Evolutionary conservation across 2,888 invertebrate species (phyloP).

Genomic region (Rhingia campestris): DNA sequence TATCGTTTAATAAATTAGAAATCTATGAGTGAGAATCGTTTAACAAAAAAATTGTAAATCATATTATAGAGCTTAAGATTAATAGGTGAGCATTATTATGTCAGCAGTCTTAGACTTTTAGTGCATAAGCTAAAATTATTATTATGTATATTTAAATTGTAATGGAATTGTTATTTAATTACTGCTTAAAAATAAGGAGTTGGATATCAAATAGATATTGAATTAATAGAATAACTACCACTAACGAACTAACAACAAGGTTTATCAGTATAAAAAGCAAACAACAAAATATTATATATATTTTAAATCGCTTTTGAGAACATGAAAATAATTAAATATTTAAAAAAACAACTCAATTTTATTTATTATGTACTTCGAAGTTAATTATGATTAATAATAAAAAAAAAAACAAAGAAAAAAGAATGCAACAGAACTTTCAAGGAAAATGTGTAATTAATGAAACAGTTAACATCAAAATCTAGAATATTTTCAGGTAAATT

Average conservation of each 20-base stretch:
- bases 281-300: constrained; percentile 1
- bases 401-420: background rate
- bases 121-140: constrained; percentile 47
- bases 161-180: constrained; percentile 30
- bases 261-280: constrained; percentile 33
- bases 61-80: constrained; percentile 52
- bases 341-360: constrained; percentile 48
- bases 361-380: constrained; percentile 65
- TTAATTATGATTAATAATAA: constrained; percentile 64
- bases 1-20: constrained; percentile 53
- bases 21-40: constrained; percentile 71
- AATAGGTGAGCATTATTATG: constrained; percentile 27
- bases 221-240: constrained; percentile 22
- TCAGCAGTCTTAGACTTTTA: constrained; percentile 21
- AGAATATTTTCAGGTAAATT: too few relatives aligned
- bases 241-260: constrained; percentile 18
- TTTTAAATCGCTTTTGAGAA: constrained; percentile 56
- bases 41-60: constrained; percentile 36
- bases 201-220: constrained; percentile 1
- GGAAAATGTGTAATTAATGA: background rate
- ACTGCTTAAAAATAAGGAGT: constrained; percentile 17
- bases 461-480: background rate
- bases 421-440: constrained; percentile 2
- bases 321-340: constrained; percentile 28
- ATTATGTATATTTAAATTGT: constrained; percentile 25